Evolutionary conservation across 2,113 vertebrate genomes (phyloP).

Genomic region (Rhinoderma darwinii): DNA sequence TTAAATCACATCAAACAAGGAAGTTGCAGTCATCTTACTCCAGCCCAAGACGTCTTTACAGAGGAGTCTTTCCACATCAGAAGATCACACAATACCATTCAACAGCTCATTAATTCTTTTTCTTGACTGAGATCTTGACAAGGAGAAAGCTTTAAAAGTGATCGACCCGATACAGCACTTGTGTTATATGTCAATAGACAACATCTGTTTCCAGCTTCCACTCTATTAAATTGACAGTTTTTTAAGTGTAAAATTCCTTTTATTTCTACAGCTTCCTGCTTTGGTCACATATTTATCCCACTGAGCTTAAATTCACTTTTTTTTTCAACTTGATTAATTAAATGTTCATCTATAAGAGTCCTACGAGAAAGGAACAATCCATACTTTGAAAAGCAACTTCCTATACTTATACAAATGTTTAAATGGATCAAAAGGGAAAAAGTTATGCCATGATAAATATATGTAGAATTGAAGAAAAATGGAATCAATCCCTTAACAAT

Average conservation of each 20-base stretch:
- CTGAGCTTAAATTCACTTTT: conserved; percentile 62
- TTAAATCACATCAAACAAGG: conserved; percentile 33
- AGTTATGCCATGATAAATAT: not conserved
- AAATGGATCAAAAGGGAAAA: not conserved
- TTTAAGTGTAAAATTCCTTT: conserved; percentile 81
- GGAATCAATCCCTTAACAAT: not conserved
- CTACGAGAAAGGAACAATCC: not conserved
- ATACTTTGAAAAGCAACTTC: not conserved
- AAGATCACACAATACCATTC: conserved; percentile 76
- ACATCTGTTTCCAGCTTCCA: conserved; percentile 81
- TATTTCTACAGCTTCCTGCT: conserved; percentile 78
- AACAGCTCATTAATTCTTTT: conserved; percentile 84
- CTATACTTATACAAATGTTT: not conserved
- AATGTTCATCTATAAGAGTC: not conserved
- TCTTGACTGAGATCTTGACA: conserved; percentile 81
- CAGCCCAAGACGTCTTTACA: conserved; percentile 65
- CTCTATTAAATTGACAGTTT: conserved; percentile 81
- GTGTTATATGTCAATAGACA: conserved; percentile 64
- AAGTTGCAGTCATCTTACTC: conserved; percentile 63
- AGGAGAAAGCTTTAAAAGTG: conserved; percentile 80
- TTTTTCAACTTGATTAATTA: not conserved
- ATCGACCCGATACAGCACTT: conserved; percentile 74
- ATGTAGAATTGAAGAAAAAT: not conserved
- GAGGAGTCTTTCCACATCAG: conserved; percentile 76
- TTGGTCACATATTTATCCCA: conserved; percentile 75